Percentiles rank a stretch among this genome's conserved stretches.
These are phyloP conservation scores for Eolophus roseicapilla DNA, from an alignment of 2,113 vertebrate genomes.

Conservation along the genomic window DNA sequence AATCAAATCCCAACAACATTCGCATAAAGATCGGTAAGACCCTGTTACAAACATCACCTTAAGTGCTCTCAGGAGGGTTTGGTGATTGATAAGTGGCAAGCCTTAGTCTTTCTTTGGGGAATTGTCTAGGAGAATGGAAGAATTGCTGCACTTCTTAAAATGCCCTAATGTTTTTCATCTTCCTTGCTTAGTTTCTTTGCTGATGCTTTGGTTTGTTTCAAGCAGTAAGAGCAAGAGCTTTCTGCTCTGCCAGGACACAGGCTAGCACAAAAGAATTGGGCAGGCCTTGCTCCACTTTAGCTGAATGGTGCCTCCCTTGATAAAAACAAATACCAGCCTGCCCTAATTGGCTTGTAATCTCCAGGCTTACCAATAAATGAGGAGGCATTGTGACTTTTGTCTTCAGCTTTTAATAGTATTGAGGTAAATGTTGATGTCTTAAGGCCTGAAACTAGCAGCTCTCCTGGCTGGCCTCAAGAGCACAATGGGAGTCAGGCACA, in stretches of 20 bases:
- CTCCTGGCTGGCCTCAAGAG: not conserved
- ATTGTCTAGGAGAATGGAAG: not conserved
- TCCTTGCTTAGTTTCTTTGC: not conserved
- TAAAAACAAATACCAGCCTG: not conserved
- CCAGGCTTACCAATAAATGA: not conserved
- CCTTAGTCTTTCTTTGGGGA: not conserved
- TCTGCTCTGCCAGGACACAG: not conserved
- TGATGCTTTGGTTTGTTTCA: not conserved
- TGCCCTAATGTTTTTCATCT: not conserved
- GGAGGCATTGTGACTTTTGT: not conserved
- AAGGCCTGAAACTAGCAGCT: not conserved
- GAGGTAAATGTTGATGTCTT: not conserved
- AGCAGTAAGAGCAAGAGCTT: not conserved
- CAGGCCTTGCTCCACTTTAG: not conserved
- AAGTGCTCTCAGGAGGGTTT: not conserved
- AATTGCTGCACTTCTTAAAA: not conserved
- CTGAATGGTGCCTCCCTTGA: not conserved
- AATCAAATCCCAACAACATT: slow-evolving; percentile 84
- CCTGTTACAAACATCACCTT: rapidly evolving
- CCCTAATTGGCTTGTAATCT: not conserved
- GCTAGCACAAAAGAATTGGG: not conserved
- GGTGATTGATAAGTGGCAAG: not conserved
- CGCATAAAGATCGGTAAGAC: slow-evolving; percentile 91
- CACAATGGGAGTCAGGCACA: not conserved
- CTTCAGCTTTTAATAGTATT: not conserved